Evolutionary conservation across 2,888 invertebrate species (phyloP), one percentile per base, ranked within the genome.

Genomic region (Leptarthrus brevirostris): DNA sequence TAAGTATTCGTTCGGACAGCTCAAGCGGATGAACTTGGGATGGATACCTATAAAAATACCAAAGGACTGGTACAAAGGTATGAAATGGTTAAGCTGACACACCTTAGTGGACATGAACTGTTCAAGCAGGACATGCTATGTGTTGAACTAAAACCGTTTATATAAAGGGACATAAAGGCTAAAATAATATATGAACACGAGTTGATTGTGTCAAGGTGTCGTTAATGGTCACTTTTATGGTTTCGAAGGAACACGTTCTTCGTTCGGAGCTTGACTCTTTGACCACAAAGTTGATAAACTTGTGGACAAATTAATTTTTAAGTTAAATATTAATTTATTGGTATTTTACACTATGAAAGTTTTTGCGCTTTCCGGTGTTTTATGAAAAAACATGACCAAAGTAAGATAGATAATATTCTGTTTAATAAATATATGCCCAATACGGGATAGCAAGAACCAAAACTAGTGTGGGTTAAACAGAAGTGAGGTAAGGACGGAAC

Each of bases 1-100:
- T 49, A 10, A 16, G 44, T 14, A n/a, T 64, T 16, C 24, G 26
- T 24, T n/a, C 47, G 18, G 64, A 12, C 47, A 66, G 44, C 20
- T 66, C 47, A 66, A 66, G 16, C 64, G 64, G 64, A 66, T 66
- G 24, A 66, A 10, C 44, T 16, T 47, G 24, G 40, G 44, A 58
- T 20, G 36, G 47, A 66, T 66, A 47, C 26, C 47, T 24, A 22
- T 24, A 47, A 47, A 47, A 22, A 47, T 47, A 36, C 24, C 5
- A 20, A 40, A 44, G 40, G 20, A 18, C 40, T 3, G 61, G 24
- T 2, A 14, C 10, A 6, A 14, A 24, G 26, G 64, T 16, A 66
- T 47, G 26, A 44, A 66, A 66, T 66, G 47, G 40, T 44, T 22
- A 22, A 12, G n/a, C 24, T 64, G 44, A 12, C 24, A 44, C 44